Conservation (phyloP, 2,797 vertebrate genomes). For the Brachyrhaphis roseni region DNA sequence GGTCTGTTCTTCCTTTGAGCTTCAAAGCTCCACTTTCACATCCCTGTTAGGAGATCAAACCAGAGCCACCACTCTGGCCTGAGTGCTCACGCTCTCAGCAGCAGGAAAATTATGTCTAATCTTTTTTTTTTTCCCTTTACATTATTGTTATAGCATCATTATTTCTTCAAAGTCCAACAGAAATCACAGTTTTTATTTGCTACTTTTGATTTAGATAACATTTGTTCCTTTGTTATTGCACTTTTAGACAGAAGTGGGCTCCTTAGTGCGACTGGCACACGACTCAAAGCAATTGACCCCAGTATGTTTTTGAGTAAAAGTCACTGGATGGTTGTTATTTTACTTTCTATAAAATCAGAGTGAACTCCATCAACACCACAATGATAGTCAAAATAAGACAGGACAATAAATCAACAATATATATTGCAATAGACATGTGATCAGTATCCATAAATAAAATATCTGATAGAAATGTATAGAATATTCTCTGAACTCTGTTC, state of each 20-base stretch:
- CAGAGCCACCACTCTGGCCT: conserved; percentile 4
- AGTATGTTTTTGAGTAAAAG: neutral
- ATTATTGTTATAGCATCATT: conserved; percentile 17
- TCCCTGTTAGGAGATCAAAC: conserved; percentile 48
- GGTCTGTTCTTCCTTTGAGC: conserved; percentile 33
- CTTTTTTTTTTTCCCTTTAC: conserved; percentile 13
- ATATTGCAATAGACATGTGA: no score
- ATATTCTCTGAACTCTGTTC: no score
- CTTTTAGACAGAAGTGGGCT: neutral
- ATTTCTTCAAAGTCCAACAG: conserved; percentile 36
- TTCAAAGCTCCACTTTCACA: conserved; percentile 54
- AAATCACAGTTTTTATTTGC: neutral
- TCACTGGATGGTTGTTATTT: neutral
- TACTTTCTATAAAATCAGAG: neutral
- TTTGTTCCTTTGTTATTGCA: neutral
- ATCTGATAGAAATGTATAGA: no score
- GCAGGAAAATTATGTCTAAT: conserved; percentile 27
- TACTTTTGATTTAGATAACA: neutral
- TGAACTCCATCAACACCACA: no score
- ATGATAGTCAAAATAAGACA: no score
- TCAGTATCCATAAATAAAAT: no score
- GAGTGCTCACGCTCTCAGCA: conserved; percentile 19
- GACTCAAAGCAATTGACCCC: neutral
- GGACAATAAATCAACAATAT: no score
- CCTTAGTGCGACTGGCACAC: neutral